phyloP scores from a whole-genome alignment of 2,113 vertebrate species.

The Lophura nycthemera region DNA sequence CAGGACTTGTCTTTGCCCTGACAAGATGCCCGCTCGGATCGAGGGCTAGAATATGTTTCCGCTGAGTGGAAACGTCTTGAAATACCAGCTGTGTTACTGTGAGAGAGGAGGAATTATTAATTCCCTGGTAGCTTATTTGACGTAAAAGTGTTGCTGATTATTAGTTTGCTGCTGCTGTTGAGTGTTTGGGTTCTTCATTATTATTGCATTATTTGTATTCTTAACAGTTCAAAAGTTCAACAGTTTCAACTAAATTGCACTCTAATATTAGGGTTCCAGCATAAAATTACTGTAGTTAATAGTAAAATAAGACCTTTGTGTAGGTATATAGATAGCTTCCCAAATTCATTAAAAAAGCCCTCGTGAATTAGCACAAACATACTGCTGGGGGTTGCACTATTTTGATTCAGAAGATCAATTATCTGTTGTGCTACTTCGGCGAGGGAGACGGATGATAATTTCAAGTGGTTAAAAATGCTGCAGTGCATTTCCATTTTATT shows the following conservation, averaged over 20 bases:
- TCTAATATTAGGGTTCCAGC: slow-evolving; percentile 53
- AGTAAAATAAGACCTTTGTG: slow-evolving; percentile 60
- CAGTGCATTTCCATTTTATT: slow-evolving; percentile 11
- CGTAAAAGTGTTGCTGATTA: slow-evolving; percentile 49
- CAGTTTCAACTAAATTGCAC: slow-evolving; percentile 45
- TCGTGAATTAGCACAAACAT: not conserved
- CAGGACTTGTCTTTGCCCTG: not conserved
- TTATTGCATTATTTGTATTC: slow-evolving; percentile 53
- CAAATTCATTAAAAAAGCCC: slow-evolving; percentile 43
- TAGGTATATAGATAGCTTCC: slow-evolving; percentile 60
- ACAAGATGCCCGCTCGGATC: not conserved
- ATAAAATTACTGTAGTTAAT: slow-evolving; percentile 41
- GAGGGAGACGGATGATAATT: slow-evolving; percentile 2
- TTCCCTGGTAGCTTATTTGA: slow-evolving; percentile 39
- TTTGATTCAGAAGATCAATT: slow-evolving; percentile 46
- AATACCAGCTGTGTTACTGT: not conserved
- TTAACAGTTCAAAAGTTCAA: slow-evolving; percentile 62
- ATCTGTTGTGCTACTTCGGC: slow-evolving; percentile 11
- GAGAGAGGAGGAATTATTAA: slow-evolving; percentile 40
- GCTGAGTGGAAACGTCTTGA: not conserved
- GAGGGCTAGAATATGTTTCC: not conserved
- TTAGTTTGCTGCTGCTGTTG: slow-evolving; percentile 34
- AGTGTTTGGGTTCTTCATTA: slow-evolving; percentile 44
- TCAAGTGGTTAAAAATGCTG: not conserved
- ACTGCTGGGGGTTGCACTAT: not conserved